Base-by-base conservation (phyloP, 30 jellyfish, hydroid and myxozoan genomes). In the Aurelia sp. region DNA sequence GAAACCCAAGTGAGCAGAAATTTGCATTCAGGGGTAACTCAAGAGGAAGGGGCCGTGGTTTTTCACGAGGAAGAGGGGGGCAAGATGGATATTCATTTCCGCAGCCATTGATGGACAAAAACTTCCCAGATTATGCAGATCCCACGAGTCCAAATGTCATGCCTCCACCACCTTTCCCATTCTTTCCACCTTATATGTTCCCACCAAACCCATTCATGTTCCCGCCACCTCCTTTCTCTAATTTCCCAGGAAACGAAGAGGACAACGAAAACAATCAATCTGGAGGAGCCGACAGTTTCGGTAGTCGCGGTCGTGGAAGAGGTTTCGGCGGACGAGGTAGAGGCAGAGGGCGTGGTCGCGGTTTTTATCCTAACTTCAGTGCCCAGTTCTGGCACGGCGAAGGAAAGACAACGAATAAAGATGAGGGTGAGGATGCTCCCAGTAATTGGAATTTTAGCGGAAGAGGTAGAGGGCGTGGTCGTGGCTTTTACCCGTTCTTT, bases 161-260 rank as follows among this genome's bases (percentile, higher is more conserved):
- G 68, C 82, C 82, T 8, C 82, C 68, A n/a, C 27, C 44, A 21
- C 19, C 22, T 48, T 72, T 67, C 44, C 58, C 31, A 12, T 67
- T 17, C 74, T 69, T 18, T 20, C 80, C 63, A 51, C 50, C 40
- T 8, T 15, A 52, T 18, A 52, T 57, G 38, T 44, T 44, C 8
- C 76, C 82, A 63, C 18, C 44, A 4, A 69, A 69, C 44, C 80
- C 80, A 18, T 33, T 1, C 44, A 80, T 80, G 90, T 66, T 80
- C 82, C 74, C 90, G 3, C 76, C 77, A 6, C 27, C 33, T 71
- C 66, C 18, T 9, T 40, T 35, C 68, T 12, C 50, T 21, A 71
- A 31, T 71, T 35, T 19, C 55, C 55, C 55, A 35, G 40, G 35
- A 8, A 71, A 35, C 8, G 19, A 44, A 16, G 82, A 20, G 24